Evolutionary conservation across 2,113 vertebrate species (phyloP), one percentile per base, ranked within the genome.

Genomic region (Puntigrus tetrazona): DNA sequence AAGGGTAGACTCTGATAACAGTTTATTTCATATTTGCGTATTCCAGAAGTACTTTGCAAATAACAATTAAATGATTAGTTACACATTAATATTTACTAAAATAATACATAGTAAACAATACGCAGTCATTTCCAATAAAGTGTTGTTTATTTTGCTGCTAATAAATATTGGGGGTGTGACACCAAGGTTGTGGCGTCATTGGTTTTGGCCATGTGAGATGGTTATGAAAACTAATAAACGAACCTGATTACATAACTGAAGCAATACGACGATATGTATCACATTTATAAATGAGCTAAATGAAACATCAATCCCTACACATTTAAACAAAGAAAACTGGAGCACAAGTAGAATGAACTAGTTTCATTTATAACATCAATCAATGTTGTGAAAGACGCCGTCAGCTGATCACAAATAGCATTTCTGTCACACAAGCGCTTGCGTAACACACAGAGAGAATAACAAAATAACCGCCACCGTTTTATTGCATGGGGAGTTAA

Each of bases 401-500:
- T 34, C 52, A 78, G 75, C 31, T 78, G 50, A 8, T 59, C 50
- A 25, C 47, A 77, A 14, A 77, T 31, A 45, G 4, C 25, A 34
- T 14, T 25, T 11, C 22, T 47, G 52, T 75, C 63, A 78, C 31
- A 45, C 73, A 79, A 73, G 50, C 63, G 9, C 43, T 83, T 83
- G 82, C 78, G 22, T 78, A 83, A 83, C 85, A 86, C 25, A 43
- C 4, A 36, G 20, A 25, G 38, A 72, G 31, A 41, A 38, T 16
- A 82, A 45, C 7, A 38, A 25, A 36, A 22, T 41, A 78, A 59
- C 75, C 57, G 8, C 36, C 67, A 41, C 20, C 22, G 29, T 34
- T 57, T 36, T 65, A 20, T 18, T 7, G 27, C 34, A 34, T 78
- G 10, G 27, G 4, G 29, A 57, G 5, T 14, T 14, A 25, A 78